These are phyloP conservation scores for Anomalospiza imberbis DNA, from an alignment of 2,797 vertebrate genomes.

Conservation along the genomic window DNA sequence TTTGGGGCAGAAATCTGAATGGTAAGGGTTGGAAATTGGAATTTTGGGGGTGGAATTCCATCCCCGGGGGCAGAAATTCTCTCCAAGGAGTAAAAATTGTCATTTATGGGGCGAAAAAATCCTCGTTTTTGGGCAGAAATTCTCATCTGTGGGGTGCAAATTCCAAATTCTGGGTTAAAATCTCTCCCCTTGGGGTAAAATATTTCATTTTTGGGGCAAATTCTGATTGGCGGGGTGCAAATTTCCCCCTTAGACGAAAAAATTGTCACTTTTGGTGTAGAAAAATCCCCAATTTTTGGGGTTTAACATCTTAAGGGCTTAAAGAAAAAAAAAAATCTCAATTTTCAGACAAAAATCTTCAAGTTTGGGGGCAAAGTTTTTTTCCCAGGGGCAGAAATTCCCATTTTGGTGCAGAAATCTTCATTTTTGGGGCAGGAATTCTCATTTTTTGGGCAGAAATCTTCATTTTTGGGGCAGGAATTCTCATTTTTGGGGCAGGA, in stretches of 20 bases:
- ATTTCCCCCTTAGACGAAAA: background rate
- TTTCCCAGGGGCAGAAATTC: too few relatives aligned
- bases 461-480: too few relatives aligned
- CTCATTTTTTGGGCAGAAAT: too few relatives aligned
- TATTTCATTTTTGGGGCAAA: background rate
- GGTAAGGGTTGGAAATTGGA: background rate
- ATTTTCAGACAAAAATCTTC: too few relatives aligned
- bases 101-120: background rate
- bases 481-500: too few relatives aligned
- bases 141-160: background rate
- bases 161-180: background rate
- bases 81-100: background rate
- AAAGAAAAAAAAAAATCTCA: background rate
- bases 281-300: background rate
- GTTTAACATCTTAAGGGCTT: background rate
- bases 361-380: too few relatives aligned
- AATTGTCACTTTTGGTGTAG: background rate
- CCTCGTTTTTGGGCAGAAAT: background rate
- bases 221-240: background rate
- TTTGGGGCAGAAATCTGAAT: background rate
- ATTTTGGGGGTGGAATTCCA: too few relatives aligned
- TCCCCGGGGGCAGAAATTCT: too few relatives aligned
- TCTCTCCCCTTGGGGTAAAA: too few relatives aligned
- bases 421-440: too few relatives aligned
- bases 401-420: too few relatives aligned